Conservation (phyloP, 2,113 vertebrate species). For the Archilochus colubris region DNA sequence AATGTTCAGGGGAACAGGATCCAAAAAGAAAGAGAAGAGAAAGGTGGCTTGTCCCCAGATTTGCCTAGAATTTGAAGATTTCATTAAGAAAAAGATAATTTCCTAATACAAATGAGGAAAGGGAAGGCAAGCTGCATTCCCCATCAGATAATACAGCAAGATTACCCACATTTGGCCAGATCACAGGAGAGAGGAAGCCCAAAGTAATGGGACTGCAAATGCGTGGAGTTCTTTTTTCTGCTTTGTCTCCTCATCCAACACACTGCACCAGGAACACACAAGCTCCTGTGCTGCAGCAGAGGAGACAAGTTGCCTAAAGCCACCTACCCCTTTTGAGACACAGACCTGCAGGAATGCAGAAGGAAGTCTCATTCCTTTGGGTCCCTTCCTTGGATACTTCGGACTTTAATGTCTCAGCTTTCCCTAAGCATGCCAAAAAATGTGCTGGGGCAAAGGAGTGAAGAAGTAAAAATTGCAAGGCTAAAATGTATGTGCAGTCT, state of each 20-base stretch:
- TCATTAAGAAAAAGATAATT: neutral
- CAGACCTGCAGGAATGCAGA: fast-evolving
- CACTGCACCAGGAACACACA: no score
- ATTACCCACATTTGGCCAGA: neutral
- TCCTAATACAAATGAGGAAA: neutral
- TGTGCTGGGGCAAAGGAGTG: neutral
- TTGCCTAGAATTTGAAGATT: neutral
- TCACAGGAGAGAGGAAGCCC: neutral
- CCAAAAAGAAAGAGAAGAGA: neutral
- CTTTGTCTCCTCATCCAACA: neutral
- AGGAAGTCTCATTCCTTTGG: neutral
- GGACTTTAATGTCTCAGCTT: neutral
- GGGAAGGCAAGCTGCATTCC: neutral
- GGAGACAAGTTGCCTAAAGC: neutral
- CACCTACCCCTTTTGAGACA: fast-evolving
- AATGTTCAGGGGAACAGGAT: neutral
- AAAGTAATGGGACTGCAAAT: neutral
- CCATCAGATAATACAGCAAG: neutral
- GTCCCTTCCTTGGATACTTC: neutral
- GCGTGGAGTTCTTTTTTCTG: neutral
- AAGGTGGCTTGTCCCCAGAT: neutral
- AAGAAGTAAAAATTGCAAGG: neutral
- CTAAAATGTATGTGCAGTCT: neutral
- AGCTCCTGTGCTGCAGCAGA: neutral
- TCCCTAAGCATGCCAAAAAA: neutral